Conservation (phyloP, 2,888 invertebrate species). For the Brachyptera putata region DNA sequence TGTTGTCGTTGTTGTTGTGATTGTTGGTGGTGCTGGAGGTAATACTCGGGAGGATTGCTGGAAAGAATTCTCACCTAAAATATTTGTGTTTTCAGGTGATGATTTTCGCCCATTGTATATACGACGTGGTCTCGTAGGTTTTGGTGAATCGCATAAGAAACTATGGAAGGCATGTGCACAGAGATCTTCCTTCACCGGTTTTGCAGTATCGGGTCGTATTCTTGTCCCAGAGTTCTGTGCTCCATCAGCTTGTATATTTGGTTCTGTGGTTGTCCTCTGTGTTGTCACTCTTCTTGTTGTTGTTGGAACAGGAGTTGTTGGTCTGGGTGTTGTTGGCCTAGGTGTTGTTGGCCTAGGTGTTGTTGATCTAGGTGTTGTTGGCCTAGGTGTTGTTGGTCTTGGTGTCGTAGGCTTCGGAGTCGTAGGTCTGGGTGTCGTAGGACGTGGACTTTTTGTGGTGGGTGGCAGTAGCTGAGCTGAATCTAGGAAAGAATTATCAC, state of each 20-base stretch:
- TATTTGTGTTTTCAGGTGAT: not conserved
- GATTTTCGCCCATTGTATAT: not conserved
- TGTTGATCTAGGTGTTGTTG: slow-evolving; percentile 16
- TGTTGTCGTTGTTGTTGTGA: no score
- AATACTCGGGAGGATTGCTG: slow-evolving; percentile 29
- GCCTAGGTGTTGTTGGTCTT: slow-evolving; percentile 25
- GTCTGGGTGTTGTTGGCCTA: slow-evolving; percentile 29
- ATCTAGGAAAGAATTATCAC: not conserved
- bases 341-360: slow-evolving; percentile 27
- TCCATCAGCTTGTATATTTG: not conserved
- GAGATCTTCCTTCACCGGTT: slow-evolving; percentile 14
- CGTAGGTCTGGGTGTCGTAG: slow-evolving; percentile 17
- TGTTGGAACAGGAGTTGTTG: not conserved
- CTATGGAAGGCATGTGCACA: slow-evolving; percentile 30
- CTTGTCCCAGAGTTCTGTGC: not conserved
- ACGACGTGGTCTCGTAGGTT: slow-evolving; percentile 9
- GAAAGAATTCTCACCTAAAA: slow-evolving; percentile 37
- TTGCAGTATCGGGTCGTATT: not conserved
- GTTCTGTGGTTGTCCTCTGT: slow-evolving; percentile 7
- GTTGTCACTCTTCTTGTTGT: slow-evolving; percentile 25
- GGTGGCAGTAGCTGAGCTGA: slow-evolving; percentile 12
- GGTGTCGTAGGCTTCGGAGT: slow-evolving; percentile 27
- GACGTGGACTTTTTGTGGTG: slow-evolving; percentile 26
- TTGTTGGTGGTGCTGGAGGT: slow-evolving; percentile 29
- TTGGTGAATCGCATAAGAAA: slow-evolving; percentile 22